Evolutionary conservation across 2,797 vertebrate species (phyloP), one percentile per base, ranked within the genome.

Genomic region (Scyliorhinus canicula): DNA sequence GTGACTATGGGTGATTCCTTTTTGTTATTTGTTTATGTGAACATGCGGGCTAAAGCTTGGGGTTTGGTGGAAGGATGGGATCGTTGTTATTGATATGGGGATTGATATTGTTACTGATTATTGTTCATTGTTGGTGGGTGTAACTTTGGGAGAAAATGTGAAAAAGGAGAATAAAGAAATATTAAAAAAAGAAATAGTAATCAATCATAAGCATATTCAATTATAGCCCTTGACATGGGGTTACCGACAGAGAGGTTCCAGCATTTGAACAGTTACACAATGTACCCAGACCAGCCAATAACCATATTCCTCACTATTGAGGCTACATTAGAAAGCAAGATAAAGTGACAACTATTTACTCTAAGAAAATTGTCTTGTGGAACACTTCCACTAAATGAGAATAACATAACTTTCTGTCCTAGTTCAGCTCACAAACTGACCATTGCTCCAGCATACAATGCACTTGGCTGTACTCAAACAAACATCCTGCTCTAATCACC

Each of bases 391-490:
- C 24, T 67, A 11, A 26, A 50, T 50, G 44, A 67, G 26, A 69
- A 44, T 93, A 93, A 93, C 50, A 11, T 93, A 4, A 93, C 31
- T 93, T 50, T 93, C 44, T 52, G 44, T 50, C 93, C 14, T 11
- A 31, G 65, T 35, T 69, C 3, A 35, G 47, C 26, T 71, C 21
- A 44, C 44, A 93, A 82, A 52, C 65, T 69, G 47, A 50, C 31
- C 26, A 47, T 65, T 93, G 40, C 50, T 93, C 65, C 26, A 93
- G 47, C 44, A 93, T 69, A 44, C 44, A 93, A 4, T 35, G 65
- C 44, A 93, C 44, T 71, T 71, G 44, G 44, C 93, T 93, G 65
- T 93, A 65, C 28, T 93, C 26, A 93, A 28, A 65, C 93, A 93
- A 50, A 93, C 65, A 93, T 93, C 91, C 93, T 71, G 65, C 40